Evolutionary conservation across 1,140 invertebrate species (phyloP).

Genomic region (Hormaphis cornu): DNA sequence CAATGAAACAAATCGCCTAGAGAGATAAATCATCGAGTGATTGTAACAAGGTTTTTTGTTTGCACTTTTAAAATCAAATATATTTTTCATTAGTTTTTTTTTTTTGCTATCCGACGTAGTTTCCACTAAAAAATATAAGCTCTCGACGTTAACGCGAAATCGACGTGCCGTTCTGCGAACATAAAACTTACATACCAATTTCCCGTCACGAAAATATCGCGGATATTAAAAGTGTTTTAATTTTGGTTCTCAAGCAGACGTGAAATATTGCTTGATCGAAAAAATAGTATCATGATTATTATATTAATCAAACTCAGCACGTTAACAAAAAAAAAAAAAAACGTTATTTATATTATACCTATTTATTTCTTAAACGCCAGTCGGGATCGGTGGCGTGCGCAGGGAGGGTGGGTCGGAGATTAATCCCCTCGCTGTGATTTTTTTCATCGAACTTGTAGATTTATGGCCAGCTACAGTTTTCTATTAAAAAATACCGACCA

Average conservation of each 20-base stretch:
- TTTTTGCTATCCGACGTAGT: not conserved
- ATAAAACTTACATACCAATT: not conserved
- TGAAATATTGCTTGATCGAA: not conserved
- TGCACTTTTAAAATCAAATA: not conserved
- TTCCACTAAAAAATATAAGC: not conserved
- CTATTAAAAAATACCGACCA: too few species aligned
- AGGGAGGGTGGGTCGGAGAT: too few species aligned
- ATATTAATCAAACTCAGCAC: constrained; percentile 4
- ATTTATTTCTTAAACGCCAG: too few species aligned
- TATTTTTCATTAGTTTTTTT: not conserved
- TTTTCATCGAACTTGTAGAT: too few species aligned
- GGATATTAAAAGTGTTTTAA: not conserved
- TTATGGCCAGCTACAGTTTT: too few species aligned
- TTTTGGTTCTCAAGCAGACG: not conserved
- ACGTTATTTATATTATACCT: too few species aligned
- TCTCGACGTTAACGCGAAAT: not conserved
- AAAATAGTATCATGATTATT: not conserved
- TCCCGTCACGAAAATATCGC: not conserved
- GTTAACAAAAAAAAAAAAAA: too few species aligned
- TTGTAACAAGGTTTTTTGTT: not conserved
- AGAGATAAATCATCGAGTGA: not conserved
- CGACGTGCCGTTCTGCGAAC: not conserved
- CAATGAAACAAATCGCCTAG: too few species aligned
- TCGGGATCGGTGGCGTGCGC: too few species aligned
- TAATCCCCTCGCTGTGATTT: too few species aligned